Percentiles rank a stretch among this genome's conserved stretches.
phyloP scores from a whole-genome alignment of 1,140 invertebrate species.

The Bombus waltoni region DNA sequence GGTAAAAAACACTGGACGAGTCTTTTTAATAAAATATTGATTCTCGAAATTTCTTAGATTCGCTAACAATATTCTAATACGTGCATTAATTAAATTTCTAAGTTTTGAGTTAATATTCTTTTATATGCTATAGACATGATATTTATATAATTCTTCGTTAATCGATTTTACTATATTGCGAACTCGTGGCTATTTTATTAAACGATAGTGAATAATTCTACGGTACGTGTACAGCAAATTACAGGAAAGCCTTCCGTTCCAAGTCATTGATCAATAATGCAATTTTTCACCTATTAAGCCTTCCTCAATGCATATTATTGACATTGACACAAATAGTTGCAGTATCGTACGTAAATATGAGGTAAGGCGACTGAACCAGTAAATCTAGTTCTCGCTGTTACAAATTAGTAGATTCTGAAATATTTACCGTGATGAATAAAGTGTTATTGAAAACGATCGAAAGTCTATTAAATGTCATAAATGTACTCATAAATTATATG shows the following conservation, averaged over 20 bases:
- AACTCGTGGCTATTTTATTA: neutral
- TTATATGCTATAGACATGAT: too few species aligned
- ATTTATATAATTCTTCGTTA: too few species aligned
- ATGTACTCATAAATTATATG: too few species aligned
- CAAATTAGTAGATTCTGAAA: conserved; percentile 14
- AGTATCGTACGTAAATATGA: neutral
- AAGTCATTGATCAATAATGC: neutral
- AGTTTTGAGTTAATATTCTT: too few species aligned
- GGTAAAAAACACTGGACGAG: conserved; percentile 71
- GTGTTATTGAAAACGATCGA: neutral
- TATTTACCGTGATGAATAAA: neutral
- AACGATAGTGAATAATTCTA: neutral
- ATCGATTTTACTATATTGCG: neutral
- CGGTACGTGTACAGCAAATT: neutral
- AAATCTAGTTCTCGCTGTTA: conserved; percentile 12
- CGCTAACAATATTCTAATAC: too few species aligned
- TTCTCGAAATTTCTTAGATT: too few species aligned
- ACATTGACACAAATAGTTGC: conserved; percentile 37
- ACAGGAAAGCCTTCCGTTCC: conserved; percentile 1
- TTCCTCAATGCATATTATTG: conserved; percentile 1
- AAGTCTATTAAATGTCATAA: neutral
- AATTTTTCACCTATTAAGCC: conserved; percentile 27
- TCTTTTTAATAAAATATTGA: too few species aligned
- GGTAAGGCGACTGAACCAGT: conserved; percentile 13
- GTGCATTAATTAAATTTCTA: too few species aligned